These are phyloP conservation scores for Saccopteryx bilineata DNA, from an alignment of 2,113 vertebrate species.

Conservation along the genomic window DNA sequence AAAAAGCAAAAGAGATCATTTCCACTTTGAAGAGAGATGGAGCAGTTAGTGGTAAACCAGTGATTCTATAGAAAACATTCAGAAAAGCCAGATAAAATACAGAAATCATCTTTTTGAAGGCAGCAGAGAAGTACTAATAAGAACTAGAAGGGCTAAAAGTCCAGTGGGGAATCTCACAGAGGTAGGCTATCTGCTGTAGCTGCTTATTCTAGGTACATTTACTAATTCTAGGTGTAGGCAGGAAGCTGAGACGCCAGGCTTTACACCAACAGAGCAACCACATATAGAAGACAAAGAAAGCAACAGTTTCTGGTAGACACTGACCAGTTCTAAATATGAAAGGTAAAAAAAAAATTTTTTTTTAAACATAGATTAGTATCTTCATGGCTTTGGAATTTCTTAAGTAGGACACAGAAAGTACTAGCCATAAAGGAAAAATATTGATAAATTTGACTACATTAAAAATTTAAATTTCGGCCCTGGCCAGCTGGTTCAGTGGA, in stretches of 20 bases:
- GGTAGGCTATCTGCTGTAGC: not conserved
- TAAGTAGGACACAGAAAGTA: slow-evolving; percentile 29
- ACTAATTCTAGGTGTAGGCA: slow-evolving; percentile 12
- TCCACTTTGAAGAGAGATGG: slow-evolving; percentile 3
- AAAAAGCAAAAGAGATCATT: slow-evolving; percentile 35
- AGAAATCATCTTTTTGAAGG: slow-evolving; percentile 41
- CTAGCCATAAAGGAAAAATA: slow-evolving; percentile 16
- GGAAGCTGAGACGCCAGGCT: not conserved
- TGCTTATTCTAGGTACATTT: not conserved
- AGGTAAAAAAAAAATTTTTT: slow-evolving; percentile 27
- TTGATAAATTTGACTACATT: not conserved
- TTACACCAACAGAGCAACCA: not conserved
- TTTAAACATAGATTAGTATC: slow-evolving; percentile 27
- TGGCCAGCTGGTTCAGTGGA: no score
- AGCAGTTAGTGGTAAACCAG: not conserved
- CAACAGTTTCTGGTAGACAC: not conserved
- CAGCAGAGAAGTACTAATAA: not conserved
- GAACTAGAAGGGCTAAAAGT: slow-evolving; percentile 1
- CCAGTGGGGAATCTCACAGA: slow-evolving; percentile 21
- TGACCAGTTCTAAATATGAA: slow-evolving; percentile 48
- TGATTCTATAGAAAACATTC: not conserved
- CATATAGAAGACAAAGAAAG: not conserved
- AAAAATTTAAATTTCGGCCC: not conserved
- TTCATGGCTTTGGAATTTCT: slow-evolving; percentile 12
- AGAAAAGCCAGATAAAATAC: slow-evolving; percentile 37